These are phyloP conservation scores for Rhinolophus sinicus DNA, from an alignment of 2,113 vertebrate species.

Conservation along the genomic window DNA sequence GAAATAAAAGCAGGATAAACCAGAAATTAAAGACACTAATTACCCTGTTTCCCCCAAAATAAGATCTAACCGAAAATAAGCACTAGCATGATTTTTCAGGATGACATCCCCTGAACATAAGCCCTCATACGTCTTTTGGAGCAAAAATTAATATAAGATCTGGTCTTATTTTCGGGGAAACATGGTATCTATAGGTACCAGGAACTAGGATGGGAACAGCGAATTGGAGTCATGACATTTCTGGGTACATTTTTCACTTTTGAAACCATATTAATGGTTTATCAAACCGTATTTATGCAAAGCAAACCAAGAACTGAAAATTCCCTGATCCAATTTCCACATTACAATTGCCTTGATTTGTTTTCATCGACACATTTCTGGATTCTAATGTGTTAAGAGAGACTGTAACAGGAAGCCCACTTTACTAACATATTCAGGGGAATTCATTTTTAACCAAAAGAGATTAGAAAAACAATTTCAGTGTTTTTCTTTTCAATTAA, in stretches of 20 bases:
- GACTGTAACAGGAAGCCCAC: neutral
- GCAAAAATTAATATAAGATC: too few relatives aligned
- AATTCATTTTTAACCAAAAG: conserved; percentile 44
- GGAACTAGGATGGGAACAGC: neutral
- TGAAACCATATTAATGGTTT: neutral
- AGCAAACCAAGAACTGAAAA: neutral
- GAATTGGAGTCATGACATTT: neutral
- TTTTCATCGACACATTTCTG: neutral
- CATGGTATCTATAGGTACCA: neutral
- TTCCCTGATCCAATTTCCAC: neutral
- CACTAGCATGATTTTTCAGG: too few relatives aligned
- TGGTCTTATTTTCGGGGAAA: too few relatives aligned
- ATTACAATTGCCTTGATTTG: neutral
- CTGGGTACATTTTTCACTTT: neutral
- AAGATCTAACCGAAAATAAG: too few relatives aligned
- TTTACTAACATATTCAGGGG: neutral
- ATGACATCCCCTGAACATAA: too few relatives aligned
- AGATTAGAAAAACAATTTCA: conserved; percentile 16
- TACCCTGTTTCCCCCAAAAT: neutral
- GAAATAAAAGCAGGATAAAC: neutral
- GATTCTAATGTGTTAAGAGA: neutral
- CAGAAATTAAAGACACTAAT: neutral
- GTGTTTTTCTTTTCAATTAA: neutral
- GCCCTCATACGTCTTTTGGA: too few relatives aligned
- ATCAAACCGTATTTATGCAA: neutral